Evolutionary conservation across 2,797 vertebrate genomes (phyloP).

Genomic region (Sebastes vulpes): DNA sequence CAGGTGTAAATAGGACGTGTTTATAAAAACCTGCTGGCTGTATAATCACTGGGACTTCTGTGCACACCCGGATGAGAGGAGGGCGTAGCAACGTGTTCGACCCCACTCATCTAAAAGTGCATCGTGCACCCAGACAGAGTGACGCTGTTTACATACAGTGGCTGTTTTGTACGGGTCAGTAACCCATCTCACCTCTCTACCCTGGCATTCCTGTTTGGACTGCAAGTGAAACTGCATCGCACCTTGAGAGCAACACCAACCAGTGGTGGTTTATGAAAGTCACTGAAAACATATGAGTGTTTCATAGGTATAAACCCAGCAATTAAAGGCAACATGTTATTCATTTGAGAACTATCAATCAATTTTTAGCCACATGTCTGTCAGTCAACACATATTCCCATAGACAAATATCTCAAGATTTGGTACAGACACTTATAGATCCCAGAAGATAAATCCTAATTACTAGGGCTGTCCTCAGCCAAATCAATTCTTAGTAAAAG

Average conservation of each 20-base stretch:
- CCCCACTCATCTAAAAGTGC: slow-evolving; percentile 35
- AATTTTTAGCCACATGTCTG: neutral
- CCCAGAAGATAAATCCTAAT: neutral
- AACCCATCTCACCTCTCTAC: slow-evolving; percentile 34
- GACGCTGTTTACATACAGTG: slow-evolving; percentile 54
- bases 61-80: slow-evolving; percentile 39
- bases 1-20: slow-evolving; percentile 73
- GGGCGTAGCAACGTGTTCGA: slow-evolving; percentile 30
- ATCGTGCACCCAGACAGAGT: slow-evolving; percentile 52
- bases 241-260: neutral
- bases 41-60: slow-evolving; percentile 60
- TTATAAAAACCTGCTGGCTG: slow-evolving; percentile 37
- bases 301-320: neutral
- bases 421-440: neutral
- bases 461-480: neutral
- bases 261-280: neutral
- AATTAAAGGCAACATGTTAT: neutral
- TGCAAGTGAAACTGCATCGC: neutral
- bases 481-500: too few species aligned
- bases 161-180: slow-evolving; percentile 47
- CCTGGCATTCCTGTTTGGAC: slow-evolving; percentile 33
- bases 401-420: neutral
- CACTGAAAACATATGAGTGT: neutral
- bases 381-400: neutral
- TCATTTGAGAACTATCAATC: neutral